phyloP scores from a whole-genome alignment of 2,797 vertebrate genomes.

The Huso huso region DNA sequence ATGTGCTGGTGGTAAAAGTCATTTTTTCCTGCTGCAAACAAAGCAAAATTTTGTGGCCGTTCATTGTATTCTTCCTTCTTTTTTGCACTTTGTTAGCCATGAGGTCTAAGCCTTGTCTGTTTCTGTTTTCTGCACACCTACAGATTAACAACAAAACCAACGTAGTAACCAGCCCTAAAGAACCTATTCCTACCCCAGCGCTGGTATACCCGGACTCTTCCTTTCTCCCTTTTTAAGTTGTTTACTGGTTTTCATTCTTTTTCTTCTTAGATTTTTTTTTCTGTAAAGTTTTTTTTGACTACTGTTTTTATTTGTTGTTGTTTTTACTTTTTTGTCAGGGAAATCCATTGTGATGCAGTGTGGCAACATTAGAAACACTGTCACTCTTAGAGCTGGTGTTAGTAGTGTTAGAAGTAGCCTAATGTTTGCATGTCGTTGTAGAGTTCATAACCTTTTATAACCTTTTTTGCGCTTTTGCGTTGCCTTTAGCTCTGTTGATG shows the following conservation, averaged over 20 bases:
- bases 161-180: conserved; percentile 96
- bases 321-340: background rate
- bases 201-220: conserved; percentile 80
- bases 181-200: conserved; percentile 82
- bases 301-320: background rate
- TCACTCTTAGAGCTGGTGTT: too few relatives aligned
- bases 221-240: conserved; percentile 28
- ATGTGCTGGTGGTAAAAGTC: background rate
- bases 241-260: conserved; percentile 17
- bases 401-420: too few relatives aligned
- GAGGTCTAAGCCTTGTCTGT: conserved; percentile 40
- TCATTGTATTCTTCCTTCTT: conserved; percentile 10
- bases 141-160: conserved; percentile 98
- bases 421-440: too few relatives aligned
- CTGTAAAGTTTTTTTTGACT: background rate
- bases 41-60: background rate
- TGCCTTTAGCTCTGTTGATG: too few relatives aligned
- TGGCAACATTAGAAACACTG: too few relatives aligned
- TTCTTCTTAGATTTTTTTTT: conserved; percentile 17
- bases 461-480: too few relatives aligned
- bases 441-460: too few relatives aligned
- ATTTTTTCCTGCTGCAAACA: background rate
- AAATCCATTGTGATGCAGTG: too few relatives aligned
- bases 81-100: conserved; percentile 18
- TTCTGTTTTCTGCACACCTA: conserved; percentile 63